phyloP scores from a whole-genome alignment of 2,888 invertebrate species.

The Diaperis boleti region DNA sequence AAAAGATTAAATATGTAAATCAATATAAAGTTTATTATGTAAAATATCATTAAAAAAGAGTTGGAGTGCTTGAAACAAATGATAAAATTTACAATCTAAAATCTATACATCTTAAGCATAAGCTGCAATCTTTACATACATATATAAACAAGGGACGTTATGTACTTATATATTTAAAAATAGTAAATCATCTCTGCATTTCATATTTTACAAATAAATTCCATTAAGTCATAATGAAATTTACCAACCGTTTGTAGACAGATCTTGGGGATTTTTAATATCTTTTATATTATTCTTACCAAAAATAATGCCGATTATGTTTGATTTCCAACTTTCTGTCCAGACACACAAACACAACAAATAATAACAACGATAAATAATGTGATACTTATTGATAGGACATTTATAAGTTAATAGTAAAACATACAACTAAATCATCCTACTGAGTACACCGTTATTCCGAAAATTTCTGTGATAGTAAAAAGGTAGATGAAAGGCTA shows the following conservation, averaged over 20 bases:
- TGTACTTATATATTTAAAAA: conserved; percentile 41
- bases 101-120: conserved; percentile 53
- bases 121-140: conserved; percentile 57
- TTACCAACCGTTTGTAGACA: conserved; percentile 15
- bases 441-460: conserved; percentile 56
- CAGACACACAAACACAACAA: conserved; percentile 59
- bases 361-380: conserved; percentile 57
- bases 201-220: conserved; percentile 28
- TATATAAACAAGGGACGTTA: conserved; percentile 58
- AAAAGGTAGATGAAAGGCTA: conserved; percentile 24
- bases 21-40: conserved; percentile 45
- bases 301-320: conserved; percentile 29
- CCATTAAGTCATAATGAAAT: conserved; percentile 20
- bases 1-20: conserved; percentile 51
- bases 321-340: conserved; percentile 47
- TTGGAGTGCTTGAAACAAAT: conserved; percentile 44
- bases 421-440: conserved; percentile 50
- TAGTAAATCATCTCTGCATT: conserved; percentile 36
- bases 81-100: conserved; percentile 53
- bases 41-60: conserved; percentile 40
- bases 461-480: conserved; percentile 43
- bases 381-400: conserved; percentile 42
- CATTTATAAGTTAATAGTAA: conserved; percentile 47
- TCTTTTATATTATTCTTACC: conserved; percentile 22
- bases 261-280: conserved; percentile 11